Evolutionary conservation across 2,888 invertebrate species (phyloP), one percentile per base, ranked within the genome.

Genomic region (Stictocephala bisonia): DNA sequence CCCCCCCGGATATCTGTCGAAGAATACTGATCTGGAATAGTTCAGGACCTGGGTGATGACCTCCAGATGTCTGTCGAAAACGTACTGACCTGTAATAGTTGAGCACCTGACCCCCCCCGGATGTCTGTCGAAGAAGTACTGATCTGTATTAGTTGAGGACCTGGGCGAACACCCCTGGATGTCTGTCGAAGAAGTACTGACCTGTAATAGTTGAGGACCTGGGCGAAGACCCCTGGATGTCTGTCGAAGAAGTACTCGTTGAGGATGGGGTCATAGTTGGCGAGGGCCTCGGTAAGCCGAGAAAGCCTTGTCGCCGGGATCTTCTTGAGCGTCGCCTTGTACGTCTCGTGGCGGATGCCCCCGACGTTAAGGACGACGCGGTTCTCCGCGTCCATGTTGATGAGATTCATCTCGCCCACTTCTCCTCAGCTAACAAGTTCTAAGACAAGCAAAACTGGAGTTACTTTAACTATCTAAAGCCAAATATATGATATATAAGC

Each of bases 171-270:
- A n/a, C 68, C 15, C 50, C 51, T n/a, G 68, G 66, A 31, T 51
- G 51, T 24, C 51, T 27, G 68, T 68, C 50, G 87, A 99, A 99
- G 90, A 99, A 99, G 88, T 98, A 76, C 79, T 83, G 81, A 91
- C 89, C 95, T 92, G 87, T 99, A 99, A 85, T 99, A 99, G 86
- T 99, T 99, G 82, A 96, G 90, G 81, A 96, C 94, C 87, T 98
- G 97, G 73, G 96, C 97, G 86, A 95, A 95, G 15, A 95, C 97
- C 69, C 97, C 97, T 31, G 97, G 97, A 87, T 98, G 97, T 80
- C 97, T 87, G 86, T 97, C 99, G 87, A 99, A 99, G 90, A 99
- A 99, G 88, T 98, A 99, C 87, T 99, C 99, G 86, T 99, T 99
- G 82, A 99, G 90, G 82, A 99, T 95, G 64, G 98, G 97, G 87